Percentiles rank a stretch among this genome's conserved stretches.
Evolutionary conservation across 1,140 invertebrate species (phyloP).

Genomic region (Procambarus clarkii): DNA sequence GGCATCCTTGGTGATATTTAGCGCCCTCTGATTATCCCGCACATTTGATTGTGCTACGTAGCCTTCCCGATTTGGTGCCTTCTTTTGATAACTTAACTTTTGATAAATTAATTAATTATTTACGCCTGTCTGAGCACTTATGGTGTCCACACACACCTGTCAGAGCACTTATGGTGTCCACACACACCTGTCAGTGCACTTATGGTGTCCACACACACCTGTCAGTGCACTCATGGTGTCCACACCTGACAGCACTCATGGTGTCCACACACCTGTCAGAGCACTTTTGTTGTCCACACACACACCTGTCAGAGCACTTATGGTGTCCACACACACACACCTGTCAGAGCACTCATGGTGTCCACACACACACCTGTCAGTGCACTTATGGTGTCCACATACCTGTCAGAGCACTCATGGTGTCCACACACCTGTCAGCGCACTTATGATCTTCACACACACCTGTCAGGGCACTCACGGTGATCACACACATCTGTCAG

Average conservation of each 20-base stretch:
- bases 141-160: not conserved
- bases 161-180: not conserved
- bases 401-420: not conserved
- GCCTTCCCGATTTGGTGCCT: too few relatives aligned
- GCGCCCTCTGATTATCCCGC: too few relatives aligned
- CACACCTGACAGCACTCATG: not conserved
- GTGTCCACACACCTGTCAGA: not conserved
- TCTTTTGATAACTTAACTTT: too few relatives aligned
- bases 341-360: slow-evolving; percentile 2
- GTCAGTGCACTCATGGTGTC: not conserved
- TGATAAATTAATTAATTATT: too few relatives aligned
- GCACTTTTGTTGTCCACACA: not conserved
- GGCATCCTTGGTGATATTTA: too few relatives aligned
- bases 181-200: slow-evolving; percentile 1
- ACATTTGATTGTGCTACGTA: too few relatives aligned
- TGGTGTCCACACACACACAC: not conserved
- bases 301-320: not conserved
- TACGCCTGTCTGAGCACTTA: not conserved
- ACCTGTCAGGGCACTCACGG: not conserved
- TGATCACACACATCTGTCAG: not conserved
- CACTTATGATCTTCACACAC: too few relatives aligned
- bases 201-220: not conserved
- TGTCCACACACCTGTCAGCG: not conserved
- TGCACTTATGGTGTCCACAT: not conserved
- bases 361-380: not conserved